Conservation (phyloP, 2,888 invertebrate species). For the Agrypnus murinus region DNA sequence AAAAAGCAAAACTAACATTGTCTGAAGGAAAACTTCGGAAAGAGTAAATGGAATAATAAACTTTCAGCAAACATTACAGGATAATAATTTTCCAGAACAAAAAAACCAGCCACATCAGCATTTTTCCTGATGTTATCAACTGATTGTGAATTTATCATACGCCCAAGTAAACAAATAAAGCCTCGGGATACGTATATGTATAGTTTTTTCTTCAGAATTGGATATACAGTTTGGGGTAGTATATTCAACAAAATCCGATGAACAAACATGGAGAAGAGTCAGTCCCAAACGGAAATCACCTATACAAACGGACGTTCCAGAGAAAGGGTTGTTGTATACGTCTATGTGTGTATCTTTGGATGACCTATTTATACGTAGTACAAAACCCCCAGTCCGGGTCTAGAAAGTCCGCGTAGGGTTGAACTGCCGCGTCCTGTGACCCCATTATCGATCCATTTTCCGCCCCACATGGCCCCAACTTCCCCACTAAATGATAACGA, state of each 20-base stretch:
- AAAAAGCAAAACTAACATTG: no score
- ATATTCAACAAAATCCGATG: constrained; percentile 18
- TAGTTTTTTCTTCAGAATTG: constrained; percentile 5
- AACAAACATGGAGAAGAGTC: constrained; percentile 20
- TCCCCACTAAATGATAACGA: constrained; percentile 55
- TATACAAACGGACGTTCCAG: constrained; percentile 12
- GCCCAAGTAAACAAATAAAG: constrained; percentile 11
- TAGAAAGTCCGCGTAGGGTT: constrained; percentile 41
- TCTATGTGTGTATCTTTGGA: constrained; percentile 25
- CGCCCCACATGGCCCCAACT: constrained; percentile 29
- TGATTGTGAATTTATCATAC: no score
- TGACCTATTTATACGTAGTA: constrained; percentile 58
- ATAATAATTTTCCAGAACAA: no score
- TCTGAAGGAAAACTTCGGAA: no score
- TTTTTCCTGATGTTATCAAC: no score
- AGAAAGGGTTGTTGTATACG: constrained; percentile 7
- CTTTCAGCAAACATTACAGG: no score
- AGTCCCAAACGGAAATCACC: constrained; percentile 13
- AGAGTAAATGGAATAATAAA: no score
- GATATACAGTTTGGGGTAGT: constrained; percentile 4
- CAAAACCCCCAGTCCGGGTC: constrained; percentile 55
- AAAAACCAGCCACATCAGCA: no score
- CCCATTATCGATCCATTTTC: constrained; percentile 59
- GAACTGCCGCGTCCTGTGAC: constrained; percentile 56
- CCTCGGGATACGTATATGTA: background rate